Base-by-base conservation (phyloP, 1,140 invertebrate species). In the Periplaneta americana region DNA sequence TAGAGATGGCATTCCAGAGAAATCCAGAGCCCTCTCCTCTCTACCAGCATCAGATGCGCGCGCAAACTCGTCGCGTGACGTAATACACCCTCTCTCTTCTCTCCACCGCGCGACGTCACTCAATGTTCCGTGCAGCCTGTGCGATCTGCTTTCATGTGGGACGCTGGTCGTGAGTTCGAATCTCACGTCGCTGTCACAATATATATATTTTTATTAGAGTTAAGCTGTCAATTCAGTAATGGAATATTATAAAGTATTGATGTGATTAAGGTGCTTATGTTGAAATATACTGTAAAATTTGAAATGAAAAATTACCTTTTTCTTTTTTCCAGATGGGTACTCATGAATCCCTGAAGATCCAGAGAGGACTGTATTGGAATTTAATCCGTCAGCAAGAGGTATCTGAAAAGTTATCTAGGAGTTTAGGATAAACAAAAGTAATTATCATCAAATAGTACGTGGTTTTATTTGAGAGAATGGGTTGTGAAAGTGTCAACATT, bases 321-420 rank as follows among this genome's bases (percentile, higher is more conserved):
- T 81, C 80, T 79, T 80, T 85, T 84, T 90, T 88, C 83, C 84
- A 94, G 92, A 89, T 93, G 84, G 93, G 93, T 28, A 91, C 87
- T 34, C 93, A 94, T 86, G 87, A 90, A 15, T 86, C 86, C 34
- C 86, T 95, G 57, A 90, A 90, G 84, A 90, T 90, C 81, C 88
- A 90, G 82, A 91, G 90, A 86, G 93, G 93, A 11, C 87, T 93
- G 74, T 95, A 95, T 87, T 94, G 93, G 89, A 91, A 92, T 80
- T 88, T 95, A 81, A 92, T 94, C 36, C 91, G 91, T 83, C 91
- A 94, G 84, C 93, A 95, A 83, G 87, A 91, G 28, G 9, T 35
- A 34, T 31, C 34, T 17, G 33, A 78, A 39, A 35, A 78, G 22
- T n/a, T 66, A 66, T 66, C 48, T 66, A 22, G 48, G 22, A n/a